These are phyloP conservation scores for Lepisosteus osseus DNA, from an alignment of 2,113 vertebrate species.

Conservation along the genomic window DNA sequence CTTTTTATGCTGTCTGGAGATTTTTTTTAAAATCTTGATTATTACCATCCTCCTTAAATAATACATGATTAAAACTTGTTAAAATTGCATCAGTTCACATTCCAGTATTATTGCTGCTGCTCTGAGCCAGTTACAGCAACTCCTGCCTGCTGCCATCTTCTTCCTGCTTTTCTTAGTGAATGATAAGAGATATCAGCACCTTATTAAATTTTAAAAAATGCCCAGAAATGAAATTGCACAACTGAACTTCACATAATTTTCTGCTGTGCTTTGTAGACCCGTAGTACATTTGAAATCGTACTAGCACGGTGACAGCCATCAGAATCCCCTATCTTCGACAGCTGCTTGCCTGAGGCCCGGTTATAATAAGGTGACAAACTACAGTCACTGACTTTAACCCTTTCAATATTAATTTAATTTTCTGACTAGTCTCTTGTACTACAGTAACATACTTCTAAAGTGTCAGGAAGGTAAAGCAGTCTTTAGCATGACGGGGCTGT, in stretches of 20 bases:
- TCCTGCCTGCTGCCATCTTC: slow-evolving; percentile 25
- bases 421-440: slow-evolving; percentile 26
- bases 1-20: too few relatives aligned
- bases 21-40: too few relatives aligned
- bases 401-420: slow-evolving; percentile 43
- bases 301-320: slow-evolving; percentile 30
- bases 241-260: slow-evolving; percentile 36
- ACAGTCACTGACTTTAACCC: slow-evolving; percentile 36
- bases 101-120: slow-evolving; percentile 31
- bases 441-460: slow-evolving; percentile 7
- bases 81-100: slow-evolving; percentile 4
- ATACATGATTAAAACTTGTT: too few relatives aligned
- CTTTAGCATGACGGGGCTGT: background rate
- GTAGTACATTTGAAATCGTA: slow-evolving; percentile 42
- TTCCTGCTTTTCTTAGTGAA: slow-evolving; percentile 41
- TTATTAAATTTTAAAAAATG: slow-evolving; percentile 55
- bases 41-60: too few relatives aligned
- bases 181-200: slow-evolving; percentile 38
- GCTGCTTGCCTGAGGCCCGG: slow-evolving; percentile 25
- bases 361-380: slow-evolving; percentile 44
- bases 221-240: slow-evolving; percentile 38
- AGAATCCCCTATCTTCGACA: slow-evolving; percentile 37
- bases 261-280: slow-evolving; percentile 39
- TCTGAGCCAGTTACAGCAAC: slow-evolving; percentile 24
- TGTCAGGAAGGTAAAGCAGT: background rate